phyloP scores from a whole-genome alignment of 2,797 vertebrate species.

The Synaphobranchus kaupii region DNA sequence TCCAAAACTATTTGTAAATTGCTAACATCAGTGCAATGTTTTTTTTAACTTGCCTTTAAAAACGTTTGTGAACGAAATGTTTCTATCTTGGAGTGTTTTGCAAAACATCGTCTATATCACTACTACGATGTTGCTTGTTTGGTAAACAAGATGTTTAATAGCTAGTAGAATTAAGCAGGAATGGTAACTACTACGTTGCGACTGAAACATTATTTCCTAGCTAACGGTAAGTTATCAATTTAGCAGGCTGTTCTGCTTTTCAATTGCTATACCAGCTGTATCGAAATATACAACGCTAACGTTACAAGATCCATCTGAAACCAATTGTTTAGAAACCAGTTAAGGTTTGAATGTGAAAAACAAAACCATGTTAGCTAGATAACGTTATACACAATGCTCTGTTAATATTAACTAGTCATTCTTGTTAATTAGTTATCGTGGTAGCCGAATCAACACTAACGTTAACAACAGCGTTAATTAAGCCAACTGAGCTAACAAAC shows the following conservation, averaged over 20 bases:
- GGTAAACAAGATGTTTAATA: not conserved
- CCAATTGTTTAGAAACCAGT: not conserved
- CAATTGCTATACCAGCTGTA: not conserved
- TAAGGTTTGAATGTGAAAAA: not conserved
- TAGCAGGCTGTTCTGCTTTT: not conserved
- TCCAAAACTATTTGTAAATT: too few relatives aligned
- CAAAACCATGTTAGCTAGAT: not conserved
- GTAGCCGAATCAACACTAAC: not conserved
- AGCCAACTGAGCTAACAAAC: not conserved
- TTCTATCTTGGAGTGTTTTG: not conserved
- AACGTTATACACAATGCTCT: too few relatives aligned
- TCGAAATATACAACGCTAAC: not conserved
- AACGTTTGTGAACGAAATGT: not conserved
- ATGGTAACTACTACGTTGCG: not conserved
- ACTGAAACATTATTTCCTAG: not conserved
- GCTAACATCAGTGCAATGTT: not conserved
- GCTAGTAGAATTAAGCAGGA: not conserved
- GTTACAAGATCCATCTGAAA: too few relatives aligned
- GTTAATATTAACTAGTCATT: not conserved
- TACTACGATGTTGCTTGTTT: not conserved
- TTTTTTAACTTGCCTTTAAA: too few relatives aligned
- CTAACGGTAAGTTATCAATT: not conserved
- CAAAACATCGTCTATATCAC: not conserved
- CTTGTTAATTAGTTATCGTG: not conserved
- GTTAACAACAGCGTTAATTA: too few relatives aligned